A percentile compares a stretch with the other conserved stretches of the same genome.
Conservation (phyloP, 2,797 vertebrate species). For the Orientallactaga sibirica region DNA sequence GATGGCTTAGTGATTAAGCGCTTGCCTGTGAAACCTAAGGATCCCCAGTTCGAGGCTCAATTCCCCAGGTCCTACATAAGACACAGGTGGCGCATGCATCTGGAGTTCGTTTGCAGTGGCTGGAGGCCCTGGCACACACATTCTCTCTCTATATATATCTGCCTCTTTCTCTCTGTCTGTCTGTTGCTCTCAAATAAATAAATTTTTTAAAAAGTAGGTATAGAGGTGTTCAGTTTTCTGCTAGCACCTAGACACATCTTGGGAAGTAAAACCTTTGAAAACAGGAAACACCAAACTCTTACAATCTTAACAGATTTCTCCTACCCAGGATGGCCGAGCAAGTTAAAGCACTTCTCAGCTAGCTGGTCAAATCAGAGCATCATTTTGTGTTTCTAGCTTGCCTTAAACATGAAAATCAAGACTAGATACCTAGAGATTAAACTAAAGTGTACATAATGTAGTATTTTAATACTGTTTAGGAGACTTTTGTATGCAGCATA, state of each 20-base stretch:
- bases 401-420: neutral
- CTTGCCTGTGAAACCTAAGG: too few relatives aligned
- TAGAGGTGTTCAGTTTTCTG: neutral
- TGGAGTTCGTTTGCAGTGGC: too few relatives aligned
- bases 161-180: too few relatives aligned
- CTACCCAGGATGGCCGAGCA: neutral
- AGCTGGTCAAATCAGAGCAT: neutral
- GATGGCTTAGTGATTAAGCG: too few relatives aligned
- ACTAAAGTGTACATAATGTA: neutral
- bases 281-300: neutral
- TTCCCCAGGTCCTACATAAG: too few relatives aligned
- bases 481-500: neutral
- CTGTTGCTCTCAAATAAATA: neutral
- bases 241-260: neutral
- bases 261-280: neutral
- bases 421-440: neutral
- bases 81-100: too few relatives aligned
- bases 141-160: too few relatives aligned
- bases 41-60: too few relatives aligned
- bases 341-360: neutral
- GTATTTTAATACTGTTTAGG: constrained; percentile 42
- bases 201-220: neutral
- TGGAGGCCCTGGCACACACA: too few relatives aligned
- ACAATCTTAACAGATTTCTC: neutral
- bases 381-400: constrained; percentile 15